phyloP scores from a whole-genome alignment of 2,113 vertebrate species.

The Columba livia region DNA sequence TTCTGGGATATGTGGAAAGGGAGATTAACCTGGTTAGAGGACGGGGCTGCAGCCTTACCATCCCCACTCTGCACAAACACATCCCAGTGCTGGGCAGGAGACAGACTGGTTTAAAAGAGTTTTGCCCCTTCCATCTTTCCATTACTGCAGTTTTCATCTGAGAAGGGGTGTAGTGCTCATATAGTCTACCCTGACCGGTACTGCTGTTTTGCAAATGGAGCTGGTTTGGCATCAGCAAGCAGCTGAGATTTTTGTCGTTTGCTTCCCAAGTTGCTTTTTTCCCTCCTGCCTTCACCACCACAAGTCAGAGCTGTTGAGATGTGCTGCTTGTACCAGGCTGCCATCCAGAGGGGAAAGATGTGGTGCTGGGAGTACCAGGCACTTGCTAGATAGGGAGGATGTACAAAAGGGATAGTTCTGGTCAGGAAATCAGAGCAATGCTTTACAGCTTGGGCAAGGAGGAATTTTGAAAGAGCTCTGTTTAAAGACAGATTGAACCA shows the following conservation, averaged over 20 bases:
- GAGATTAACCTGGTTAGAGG: not conserved
- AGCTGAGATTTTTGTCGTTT: not conserved
- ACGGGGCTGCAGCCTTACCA: not conserved
- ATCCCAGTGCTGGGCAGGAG: not conserved
- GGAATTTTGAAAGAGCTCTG: not conserved
- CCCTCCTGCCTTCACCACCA: not conserved
- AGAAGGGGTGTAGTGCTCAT: not conserved
- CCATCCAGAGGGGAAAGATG: slow-evolving; percentile 60
- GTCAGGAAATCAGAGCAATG: not conserved
- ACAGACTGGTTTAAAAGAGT: not conserved
- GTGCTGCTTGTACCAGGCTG: slow-evolving; percentile 61
- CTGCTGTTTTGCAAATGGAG: not conserved
- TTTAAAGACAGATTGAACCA: not conserved
- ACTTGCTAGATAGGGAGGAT: not conserved
- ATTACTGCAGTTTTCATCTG: not conserved
- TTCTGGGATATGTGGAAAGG: not conserved
- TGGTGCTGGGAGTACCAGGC: not conserved
- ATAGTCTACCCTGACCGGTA: not conserved
- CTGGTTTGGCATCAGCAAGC: slow-evolving; percentile 8
- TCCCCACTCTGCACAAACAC: not conserved
- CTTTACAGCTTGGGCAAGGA: not conserved
- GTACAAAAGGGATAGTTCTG: not conserved
- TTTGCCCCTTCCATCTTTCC: not conserved
- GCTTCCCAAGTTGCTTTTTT: not conserved
- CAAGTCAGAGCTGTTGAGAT: slow-evolving; percentile 20